These are phyloP conservation scores for Salmo trutta DNA, from an alignment of 2,797 vertebrate genomes.

Conservation along the genomic window DNA sequence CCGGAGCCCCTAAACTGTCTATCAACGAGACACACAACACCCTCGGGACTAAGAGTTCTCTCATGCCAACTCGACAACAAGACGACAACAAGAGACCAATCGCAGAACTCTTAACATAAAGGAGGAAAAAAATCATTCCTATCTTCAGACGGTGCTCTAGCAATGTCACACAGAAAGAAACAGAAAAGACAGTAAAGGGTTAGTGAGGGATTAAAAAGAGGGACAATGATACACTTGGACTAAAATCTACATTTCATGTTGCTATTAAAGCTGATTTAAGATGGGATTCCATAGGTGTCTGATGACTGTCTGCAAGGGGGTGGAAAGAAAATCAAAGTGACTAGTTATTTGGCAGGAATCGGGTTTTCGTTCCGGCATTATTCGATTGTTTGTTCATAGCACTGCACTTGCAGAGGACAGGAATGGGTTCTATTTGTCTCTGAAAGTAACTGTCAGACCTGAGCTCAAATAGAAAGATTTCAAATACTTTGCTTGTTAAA, in stretches of 20 bases:
- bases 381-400: constrained; percentile 31
- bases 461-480: neutral
- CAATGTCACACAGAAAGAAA: neutral
- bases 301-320: constrained; percentile 33
- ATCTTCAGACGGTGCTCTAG: neutral
- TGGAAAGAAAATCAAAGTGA: constrained; percentile 63
- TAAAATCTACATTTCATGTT: constrained; percentile 47
- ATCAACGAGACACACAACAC: neutral
- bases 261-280: constrained; percentile 55
- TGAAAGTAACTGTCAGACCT: neutral
- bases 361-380: neutral
- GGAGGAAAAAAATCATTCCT: neutral
- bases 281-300: constrained; percentile 45
- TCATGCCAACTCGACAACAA: constrained; percentile 5
- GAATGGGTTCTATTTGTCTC: neutral
- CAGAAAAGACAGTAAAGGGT: constrained; percentile 22
- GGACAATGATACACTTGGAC: constrained; percentile 23
- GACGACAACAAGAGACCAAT: neutral
- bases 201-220: constrained; percentile 23
- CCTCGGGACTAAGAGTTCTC: neutral
- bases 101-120: constrained; percentile 5
- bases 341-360: constrained; percentile 70
- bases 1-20: constrained; percentile 3
- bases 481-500: too few species aligned
- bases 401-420: constrained; percentile 16